Evolutionary conservation across 1,140 invertebrate genomes (phyloP).

Genomic region (Manduca sexta): DNA sequence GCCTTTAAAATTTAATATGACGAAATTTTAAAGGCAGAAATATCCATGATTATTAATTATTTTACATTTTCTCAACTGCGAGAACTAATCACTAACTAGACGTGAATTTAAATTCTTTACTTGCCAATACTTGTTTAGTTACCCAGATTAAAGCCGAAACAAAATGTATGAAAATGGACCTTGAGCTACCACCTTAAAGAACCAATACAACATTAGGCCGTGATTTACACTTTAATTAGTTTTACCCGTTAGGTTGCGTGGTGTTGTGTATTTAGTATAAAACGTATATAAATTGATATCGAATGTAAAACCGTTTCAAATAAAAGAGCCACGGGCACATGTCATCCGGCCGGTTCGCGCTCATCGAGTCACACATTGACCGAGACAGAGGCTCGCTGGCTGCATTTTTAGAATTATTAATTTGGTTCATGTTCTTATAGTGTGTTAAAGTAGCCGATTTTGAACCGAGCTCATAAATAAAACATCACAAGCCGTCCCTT

Average conservation of each 20-base stretch:
- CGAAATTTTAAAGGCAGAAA: no score
- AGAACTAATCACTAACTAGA: no score
- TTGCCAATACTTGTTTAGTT: no score
- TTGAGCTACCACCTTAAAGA: no score
- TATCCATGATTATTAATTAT: no score
- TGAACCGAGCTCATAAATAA: slow-evolving; percentile 60
- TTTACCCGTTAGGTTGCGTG: neutral
- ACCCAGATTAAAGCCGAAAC: no score
- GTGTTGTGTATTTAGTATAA: slow-evolving; percentile 1
- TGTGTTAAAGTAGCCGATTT: slow-evolving; percentile 61
- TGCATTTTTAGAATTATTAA: slow-evolving; percentile 71
- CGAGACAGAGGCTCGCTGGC: slow-evolving; percentile 32
- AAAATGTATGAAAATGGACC: no score
- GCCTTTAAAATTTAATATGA: no score
- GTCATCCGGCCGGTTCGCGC: slow-evolving; percentile 26
- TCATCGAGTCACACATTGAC: slow-evolving; percentile 43
- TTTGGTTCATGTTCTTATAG: slow-evolving; percentile 58
- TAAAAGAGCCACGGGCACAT: slow-evolving; percentile 27
- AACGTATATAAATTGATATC: slow-evolving; percentile 1
- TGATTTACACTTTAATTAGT: neutral
- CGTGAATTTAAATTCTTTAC: no score
- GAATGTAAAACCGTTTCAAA: slow-evolving; percentile 15
- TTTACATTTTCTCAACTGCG: no score
- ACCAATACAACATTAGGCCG: no score
- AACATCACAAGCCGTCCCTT: slow-evolving; percentile 43